phyloP scores from a whole-genome alignment of 2,888 invertebrate genomes.

The Drosophila histrio region DNA sequence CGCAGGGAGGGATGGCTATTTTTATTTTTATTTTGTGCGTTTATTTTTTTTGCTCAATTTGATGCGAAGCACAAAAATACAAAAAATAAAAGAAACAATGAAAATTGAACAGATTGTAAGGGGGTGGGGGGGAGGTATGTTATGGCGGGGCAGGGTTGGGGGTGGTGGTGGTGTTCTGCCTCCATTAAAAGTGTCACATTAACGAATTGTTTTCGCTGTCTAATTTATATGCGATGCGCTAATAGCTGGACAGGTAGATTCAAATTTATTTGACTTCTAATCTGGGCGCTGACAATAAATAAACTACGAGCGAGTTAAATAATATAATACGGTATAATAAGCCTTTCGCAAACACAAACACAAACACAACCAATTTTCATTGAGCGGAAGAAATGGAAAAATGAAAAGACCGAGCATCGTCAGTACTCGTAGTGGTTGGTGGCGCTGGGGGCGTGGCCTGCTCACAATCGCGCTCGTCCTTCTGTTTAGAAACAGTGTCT shows the following conservation, averaged over 20 bases:
- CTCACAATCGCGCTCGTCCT: constrained; percentile 56
- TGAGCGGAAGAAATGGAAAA: constrained; percentile 63
- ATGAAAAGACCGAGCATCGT: constrained; percentile 1
- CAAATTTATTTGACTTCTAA: constrained; percentile 63
- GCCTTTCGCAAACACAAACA: constrained; percentile 60
- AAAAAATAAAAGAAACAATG: constrained; percentile 30
- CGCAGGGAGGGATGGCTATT: constrained; percentile 39
- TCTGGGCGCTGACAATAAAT: constrained; percentile 46
- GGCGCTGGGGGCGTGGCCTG: constrained; percentile 61
- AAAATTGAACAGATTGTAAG: constrained; percentile 27
- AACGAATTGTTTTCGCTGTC: constrained; percentile 71
- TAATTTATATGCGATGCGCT: constrained; percentile 67
- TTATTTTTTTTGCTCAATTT: constrained; percentile 60
- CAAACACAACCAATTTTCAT: constrained; percentile 45
- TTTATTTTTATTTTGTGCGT: constrained; percentile 25
- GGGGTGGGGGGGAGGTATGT: background rate
- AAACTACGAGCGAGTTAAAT: constrained; percentile 19
- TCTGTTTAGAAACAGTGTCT: constrained; percentile 61
- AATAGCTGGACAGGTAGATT: constrained; percentile 65
- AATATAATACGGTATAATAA: constrained; percentile 27
- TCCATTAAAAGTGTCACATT: constrained; percentile 81
- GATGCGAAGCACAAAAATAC: constrained; percentile 29
- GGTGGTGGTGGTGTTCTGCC: constrained; percentile 17
- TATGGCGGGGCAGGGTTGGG: background rate
- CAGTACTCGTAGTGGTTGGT: background rate